These are phyloP conservation scores for Rhinolophus ferrumequinum DNA, from an alignment of 2,113 vertebrate species.

Conservation along the genomic window DNA sequence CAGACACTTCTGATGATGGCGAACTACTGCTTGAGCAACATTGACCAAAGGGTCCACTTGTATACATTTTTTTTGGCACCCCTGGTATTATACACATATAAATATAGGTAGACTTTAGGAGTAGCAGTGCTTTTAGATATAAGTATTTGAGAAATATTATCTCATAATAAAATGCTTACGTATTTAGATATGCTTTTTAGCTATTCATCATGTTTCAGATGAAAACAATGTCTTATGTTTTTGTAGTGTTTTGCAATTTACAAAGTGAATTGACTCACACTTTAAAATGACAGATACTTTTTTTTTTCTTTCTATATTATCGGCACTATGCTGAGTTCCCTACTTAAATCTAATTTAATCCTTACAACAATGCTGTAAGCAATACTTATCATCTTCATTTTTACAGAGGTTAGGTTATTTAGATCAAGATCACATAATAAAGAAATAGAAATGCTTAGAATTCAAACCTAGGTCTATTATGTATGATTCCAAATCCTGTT, in stretches of 20 bases:
- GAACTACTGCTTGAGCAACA: no score
- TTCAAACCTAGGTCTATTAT: conserved; percentile 37
- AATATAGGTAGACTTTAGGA: background rate
- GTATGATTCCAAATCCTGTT: background rate
- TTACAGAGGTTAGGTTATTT: conserved; percentile 40
- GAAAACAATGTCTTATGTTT: background rate
- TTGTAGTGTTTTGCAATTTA: conserved; percentile 11
- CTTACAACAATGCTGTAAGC: background rate
- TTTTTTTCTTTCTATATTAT: background rate
- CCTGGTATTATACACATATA: background rate
- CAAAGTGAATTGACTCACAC: background rate
- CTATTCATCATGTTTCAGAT: background rate
- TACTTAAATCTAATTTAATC: conserved; percentile 30
- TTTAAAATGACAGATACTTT: conserved; percentile 32
- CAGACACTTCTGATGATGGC: no score
- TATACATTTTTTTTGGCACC: no score
- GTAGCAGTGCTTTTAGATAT: conserved; percentile 11
- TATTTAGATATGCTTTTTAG: conserved; percentile 21
- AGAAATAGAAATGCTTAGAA: background rate
- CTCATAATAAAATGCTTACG: background rate
- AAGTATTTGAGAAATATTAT: conserved; percentile 33
- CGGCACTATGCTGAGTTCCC: background rate
- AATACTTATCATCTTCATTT: background rate
- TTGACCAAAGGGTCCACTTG: no score
- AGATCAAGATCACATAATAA: conserved; percentile 5